A percentile compares a stretch with the other conserved stretches of the same genome.
Evolutionary conservation across 2,888 invertebrate species (phyloP).

Genomic region (Melieria crassipennis): DNA sequence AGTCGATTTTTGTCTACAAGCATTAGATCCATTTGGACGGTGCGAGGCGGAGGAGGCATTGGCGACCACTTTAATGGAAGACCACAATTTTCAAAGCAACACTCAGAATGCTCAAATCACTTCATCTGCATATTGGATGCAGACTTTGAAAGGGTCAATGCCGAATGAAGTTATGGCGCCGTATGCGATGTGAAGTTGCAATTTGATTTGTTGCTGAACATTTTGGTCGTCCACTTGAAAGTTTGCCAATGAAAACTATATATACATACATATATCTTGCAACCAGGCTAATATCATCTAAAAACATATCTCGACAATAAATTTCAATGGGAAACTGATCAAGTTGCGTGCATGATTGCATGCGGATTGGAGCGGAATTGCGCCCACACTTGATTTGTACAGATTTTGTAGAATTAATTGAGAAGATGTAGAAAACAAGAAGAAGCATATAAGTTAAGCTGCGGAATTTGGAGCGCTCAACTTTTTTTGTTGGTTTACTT

Average conservation of each 20-base stretch:
- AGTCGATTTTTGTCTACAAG: slow-evolving; percentile 45
- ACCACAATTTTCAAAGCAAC: too few relatives aligned
- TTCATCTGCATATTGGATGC: too few relatives aligned
- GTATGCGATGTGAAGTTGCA: too few relatives aligned
- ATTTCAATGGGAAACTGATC: slow-evolving; percentile 49
- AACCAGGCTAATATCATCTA: slow-evolving; percentile 67
- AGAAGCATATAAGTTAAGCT: not conserved
- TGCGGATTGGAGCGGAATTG: slow-evolving; percentile 4
- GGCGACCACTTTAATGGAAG: too few relatives aligned
- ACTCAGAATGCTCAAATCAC: too few relatives aligned
- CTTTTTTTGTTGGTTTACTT: not conserved
- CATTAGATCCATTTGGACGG: too few relatives aligned
- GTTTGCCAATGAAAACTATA: too few relatives aligned
- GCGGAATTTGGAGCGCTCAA: not conserved
- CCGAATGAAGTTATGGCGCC: too few relatives aligned
- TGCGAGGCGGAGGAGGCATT: too few relatives aligned
- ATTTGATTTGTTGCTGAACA: too few relatives aligned
- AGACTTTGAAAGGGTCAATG: too few relatives aligned
- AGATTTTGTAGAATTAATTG: not conserved
- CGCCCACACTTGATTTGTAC: slow-evolving; percentile 7
- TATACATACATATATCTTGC: slow-evolving; percentile 29
- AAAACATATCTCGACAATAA: slow-evolving; percentile 66
- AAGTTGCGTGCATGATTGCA: slow-evolving; percentile 25
- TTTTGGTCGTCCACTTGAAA: too few relatives aligned
- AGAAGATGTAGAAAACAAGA: not conserved